A percentile compares a stretch with the other conserved stretches of the same genome.
Evolutionary conservation across 1,140 invertebrate genomes (phyloP).

Genomic region (Uloborus diversus): DNA sequence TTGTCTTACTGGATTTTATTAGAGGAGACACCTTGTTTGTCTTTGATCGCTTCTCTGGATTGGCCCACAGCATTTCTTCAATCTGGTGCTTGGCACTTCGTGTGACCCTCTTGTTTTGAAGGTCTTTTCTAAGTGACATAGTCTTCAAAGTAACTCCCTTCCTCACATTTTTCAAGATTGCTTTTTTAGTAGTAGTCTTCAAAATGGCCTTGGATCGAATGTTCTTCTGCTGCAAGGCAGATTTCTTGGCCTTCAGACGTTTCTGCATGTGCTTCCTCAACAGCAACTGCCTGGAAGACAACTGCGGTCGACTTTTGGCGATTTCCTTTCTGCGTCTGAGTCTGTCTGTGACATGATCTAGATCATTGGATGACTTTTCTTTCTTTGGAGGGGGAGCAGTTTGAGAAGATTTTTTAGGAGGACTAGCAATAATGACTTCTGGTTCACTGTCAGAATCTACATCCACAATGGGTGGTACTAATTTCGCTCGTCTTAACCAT

Average conservation of each 20-base stretch:
- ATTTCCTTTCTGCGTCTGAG: background rate
- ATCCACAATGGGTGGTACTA: conserved; percentile 58
- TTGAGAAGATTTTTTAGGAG: conserved; percentile 9
- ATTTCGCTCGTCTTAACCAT: conserved; percentile 50
- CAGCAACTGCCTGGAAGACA: conserved; percentile 29
- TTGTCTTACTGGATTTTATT: background rate
- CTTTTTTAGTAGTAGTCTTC: conserved; percentile 10
- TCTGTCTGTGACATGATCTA: background rate
- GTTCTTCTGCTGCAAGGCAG: conserved; percentile 13
- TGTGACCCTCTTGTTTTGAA: conserved; percentile 42
- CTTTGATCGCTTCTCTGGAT: conserved; percentile 39
- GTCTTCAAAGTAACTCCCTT: conserved; percentile 34
- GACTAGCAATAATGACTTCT: conserved; percentile 21
- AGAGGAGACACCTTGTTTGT: background rate
- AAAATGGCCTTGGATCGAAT: conserved; percentile 18
- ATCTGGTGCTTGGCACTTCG: conserved; percentile 50
- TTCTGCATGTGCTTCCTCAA: conserved; percentile 46
- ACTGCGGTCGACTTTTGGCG: background rate
- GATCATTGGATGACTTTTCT: background rate
- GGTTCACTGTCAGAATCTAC: conserved; percentile 58
- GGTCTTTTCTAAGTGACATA: conserved; percentile 47
- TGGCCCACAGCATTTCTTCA: conserved; percentile 46
- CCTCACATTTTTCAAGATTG: conserved; percentile 30
- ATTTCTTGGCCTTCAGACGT: conserved; percentile 31
- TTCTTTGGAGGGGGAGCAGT: background rate